phyloP scores from a whole-genome alignment of 2,113 vertebrate species.

The Thomomys bottae region DNA sequence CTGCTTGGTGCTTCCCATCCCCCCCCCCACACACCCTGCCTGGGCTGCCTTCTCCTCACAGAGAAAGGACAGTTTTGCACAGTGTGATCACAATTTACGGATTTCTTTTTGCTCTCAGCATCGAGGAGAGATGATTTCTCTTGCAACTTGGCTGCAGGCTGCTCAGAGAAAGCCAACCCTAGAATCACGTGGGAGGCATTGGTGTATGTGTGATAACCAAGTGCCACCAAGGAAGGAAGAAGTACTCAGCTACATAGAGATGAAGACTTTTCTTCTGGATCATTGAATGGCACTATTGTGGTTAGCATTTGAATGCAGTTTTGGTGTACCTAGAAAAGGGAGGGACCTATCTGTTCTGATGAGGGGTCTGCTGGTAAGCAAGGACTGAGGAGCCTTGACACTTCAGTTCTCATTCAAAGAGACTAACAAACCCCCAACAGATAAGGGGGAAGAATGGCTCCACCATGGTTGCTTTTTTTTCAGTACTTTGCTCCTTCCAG shows the following conservation, averaged over 20 bases:
- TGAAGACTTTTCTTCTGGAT: slow-evolving; percentile 58
- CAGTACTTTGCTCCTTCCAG: neutral
- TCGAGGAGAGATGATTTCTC: slow-evolving; percentile 43
- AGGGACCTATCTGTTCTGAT: no score
- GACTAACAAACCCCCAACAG: neutral
- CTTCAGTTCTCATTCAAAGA: neutral
- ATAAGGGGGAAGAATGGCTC: neutral
- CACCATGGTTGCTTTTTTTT: neutral
- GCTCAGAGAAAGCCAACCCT: neutral
- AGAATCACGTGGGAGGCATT: neutral
- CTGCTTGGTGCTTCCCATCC: neutral
- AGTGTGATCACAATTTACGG: slow-evolving; percentile 27
- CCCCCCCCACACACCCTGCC: no score
- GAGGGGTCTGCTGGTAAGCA: neutral
- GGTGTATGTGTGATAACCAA: neutral
- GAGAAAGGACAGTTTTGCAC: slow-evolving; percentile 29
- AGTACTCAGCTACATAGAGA: neutral
- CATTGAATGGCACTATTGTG: neutral
- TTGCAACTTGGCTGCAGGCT: neutral
- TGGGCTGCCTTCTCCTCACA: neutral
- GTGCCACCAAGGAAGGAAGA: neutral
- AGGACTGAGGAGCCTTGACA: neutral
- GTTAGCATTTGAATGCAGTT: slow-evolving; percentile 39
- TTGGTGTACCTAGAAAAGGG: fast-evolving
- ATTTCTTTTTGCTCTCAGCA: slow-evolving; percentile 12